phyloP scores from a whole-genome alignment of 2,797 vertebrate species.

The Fistularia commersonii region DNA sequence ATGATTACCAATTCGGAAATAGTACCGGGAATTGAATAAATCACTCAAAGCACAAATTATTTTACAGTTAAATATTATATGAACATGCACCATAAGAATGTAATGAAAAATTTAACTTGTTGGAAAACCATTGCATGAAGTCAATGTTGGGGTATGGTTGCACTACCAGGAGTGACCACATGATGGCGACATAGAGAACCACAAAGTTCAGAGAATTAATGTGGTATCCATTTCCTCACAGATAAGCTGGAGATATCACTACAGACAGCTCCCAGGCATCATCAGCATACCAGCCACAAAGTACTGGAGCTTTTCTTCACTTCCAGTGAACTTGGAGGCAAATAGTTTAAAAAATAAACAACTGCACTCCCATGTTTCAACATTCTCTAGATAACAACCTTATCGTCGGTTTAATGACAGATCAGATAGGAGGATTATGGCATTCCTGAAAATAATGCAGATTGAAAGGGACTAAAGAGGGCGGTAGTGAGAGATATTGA shows the following conservation, averaged over 20 bases:
- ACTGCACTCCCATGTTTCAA: conserved; percentile 64
- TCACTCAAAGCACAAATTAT: no score
- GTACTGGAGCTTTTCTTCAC: conserved; percentile 59
- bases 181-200: conserved; percentile 28
- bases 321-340: conserved; percentile 60
- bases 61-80: no score
- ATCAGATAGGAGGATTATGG: conserved; percentile 50
- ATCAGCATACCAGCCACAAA: conserved; percentile 68
- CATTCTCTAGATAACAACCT: conserved; percentile 66
- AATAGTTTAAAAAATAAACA: conserved; percentile 69
- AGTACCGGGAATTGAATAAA: no score
- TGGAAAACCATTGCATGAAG: no score
- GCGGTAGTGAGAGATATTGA: conserved; percentile 1
- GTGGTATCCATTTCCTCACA: conserved; percentile 59
- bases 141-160: not conserved
- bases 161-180: conserved; percentile 29
- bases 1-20: no score
- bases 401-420: conserved; percentile 55
- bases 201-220: conserved; percentile 16
- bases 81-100: no score
- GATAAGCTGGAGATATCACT: conserved; percentile 66
- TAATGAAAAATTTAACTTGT: no score
- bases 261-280: conserved; percentile 69
- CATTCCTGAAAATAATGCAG: conserved; percentile 54
- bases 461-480: conserved; percentile 36